Conservation (phyloP, 2,888 invertebrate species). For the Hanleya hanleyi region DNA sequence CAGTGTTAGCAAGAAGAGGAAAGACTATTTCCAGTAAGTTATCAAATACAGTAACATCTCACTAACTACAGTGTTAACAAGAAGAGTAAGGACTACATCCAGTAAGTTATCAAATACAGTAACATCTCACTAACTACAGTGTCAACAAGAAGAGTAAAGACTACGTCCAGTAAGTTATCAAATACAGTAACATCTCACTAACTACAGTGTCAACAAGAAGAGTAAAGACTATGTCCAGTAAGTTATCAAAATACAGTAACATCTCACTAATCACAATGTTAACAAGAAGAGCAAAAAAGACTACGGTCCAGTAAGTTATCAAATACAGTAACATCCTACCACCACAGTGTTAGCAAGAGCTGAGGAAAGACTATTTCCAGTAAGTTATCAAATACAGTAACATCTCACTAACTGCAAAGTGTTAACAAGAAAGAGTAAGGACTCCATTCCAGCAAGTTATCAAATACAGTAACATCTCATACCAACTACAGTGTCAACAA, state of each 20-base stretch:
- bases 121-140: too few relatives aligned
- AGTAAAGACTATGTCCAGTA: background rate
- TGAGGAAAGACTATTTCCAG: background rate
- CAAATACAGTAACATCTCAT: too few relatives aligned
- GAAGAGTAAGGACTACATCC: background rate
- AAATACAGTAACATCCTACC: too few relatives aligned
- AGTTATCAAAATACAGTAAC: too few relatives aligned
- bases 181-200: too few relatives aligned
- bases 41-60: background rate
- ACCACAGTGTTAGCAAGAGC: background rate
- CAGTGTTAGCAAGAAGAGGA: background rate
- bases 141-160: background rate
- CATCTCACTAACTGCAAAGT: too few relatives aligned
- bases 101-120: background rate
- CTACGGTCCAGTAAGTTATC: background rate
- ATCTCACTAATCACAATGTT: background rate
- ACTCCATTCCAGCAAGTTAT: too few relatives aligned
- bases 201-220: background rate
- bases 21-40: background rate
- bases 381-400: background rate
- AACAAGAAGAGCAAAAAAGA: background rate
- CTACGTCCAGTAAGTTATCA: background rate
- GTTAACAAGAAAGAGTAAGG: too few relatives aligned
- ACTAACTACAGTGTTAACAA: background rate
- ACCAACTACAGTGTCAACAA: too few relatives aligned